Base-by-base conservation (phyloP, 2,113 vertebrate species). In the Scophthalmus maximus region DNA sequence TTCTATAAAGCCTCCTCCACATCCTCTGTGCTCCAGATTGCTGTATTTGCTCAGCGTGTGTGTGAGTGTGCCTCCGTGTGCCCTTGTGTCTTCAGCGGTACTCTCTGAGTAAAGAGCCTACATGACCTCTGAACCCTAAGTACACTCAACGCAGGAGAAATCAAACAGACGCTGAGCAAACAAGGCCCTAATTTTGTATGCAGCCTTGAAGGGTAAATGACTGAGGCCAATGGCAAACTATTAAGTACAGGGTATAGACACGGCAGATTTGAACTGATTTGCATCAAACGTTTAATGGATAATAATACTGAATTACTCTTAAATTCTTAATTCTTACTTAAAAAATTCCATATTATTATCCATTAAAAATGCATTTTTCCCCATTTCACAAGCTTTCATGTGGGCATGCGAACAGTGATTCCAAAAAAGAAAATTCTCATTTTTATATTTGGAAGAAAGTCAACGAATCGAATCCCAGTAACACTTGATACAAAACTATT, bases 61-160 rank as follows among this genome's bases (percentile, higher is more conserved):
- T 38, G 67, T 55, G 81, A 85, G 87, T 85, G 89, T 53, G 85
- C 75, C 79, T 89, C 85, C 81, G 90, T 85, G 90, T 88, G 91
- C 74, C 76, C 79, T 74, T 89, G 82, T 87, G 85, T 91, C 85
- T 70, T 91, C 88, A 91, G 40, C 92, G 87, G 79, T 69, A 79
- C 89, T 86, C 68, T 89, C 85, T 84, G 85, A 85, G 90, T 92
- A 93, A 88, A 89, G 89, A 94, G 92, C 76, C 78, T 82, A 76
- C 83, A 38, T 92, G 87, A 91, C 86, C 92, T 89, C 89, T 93
- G 80, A 90, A 90, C 89, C 85, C 5, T 52, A 76, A 87, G 88
- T 91, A 92, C 90, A 90, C 89, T 92, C 88, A 87, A 82, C 67
- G 67, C 81, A 86, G 83, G 87, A 92, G 87, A 91, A 93, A 91